These are phyloP conservation scores for Tetranychus truncatus DNA, from an alignment of 2,888 invertebrate species.

Conservation along the genomic window DNA sequence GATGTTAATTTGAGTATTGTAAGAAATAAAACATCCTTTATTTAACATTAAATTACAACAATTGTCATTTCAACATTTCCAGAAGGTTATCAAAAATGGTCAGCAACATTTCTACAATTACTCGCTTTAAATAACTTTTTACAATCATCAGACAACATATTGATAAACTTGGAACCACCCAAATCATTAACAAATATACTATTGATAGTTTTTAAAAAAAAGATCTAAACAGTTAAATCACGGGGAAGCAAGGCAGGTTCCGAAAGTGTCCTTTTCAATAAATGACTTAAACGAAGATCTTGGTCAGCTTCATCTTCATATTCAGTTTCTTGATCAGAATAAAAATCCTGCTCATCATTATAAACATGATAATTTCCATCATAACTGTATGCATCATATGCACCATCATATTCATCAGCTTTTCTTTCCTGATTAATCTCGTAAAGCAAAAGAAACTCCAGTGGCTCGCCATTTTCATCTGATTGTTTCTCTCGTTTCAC, in stretches of 20 bases:
- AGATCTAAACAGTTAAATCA: background rate
- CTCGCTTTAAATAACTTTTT: background rate
- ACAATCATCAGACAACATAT: background rate
- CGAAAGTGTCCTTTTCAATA: background rate
- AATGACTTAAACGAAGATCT: background rate
- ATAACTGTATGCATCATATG: background rate
- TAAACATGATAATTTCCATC: background rate
- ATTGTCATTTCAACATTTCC: background rate
- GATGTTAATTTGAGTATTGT: background rate
- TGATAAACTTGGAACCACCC: too few species aligned
- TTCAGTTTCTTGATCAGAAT: background rate
- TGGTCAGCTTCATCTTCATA: background rate
- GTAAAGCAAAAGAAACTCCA: slow-evolving; percentile 1
- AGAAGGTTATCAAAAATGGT: background rate
- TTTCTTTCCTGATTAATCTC: slow-evolving; percentile 13
- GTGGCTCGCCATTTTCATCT: background rate
- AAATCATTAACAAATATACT: too few species aligned
- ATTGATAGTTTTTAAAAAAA: background rate
- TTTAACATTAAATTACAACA: background rate
- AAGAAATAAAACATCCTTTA: background rate
- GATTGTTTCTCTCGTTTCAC: background rate
- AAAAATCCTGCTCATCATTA: background rate
- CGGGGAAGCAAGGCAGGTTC: background rate
- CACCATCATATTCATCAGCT: background rate
- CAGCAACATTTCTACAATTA: background rate